Evolutionary conservation across 2,888 invertebrate genomes (phyloP).

Genomic region (Leistus spinibarbis): DNA sequence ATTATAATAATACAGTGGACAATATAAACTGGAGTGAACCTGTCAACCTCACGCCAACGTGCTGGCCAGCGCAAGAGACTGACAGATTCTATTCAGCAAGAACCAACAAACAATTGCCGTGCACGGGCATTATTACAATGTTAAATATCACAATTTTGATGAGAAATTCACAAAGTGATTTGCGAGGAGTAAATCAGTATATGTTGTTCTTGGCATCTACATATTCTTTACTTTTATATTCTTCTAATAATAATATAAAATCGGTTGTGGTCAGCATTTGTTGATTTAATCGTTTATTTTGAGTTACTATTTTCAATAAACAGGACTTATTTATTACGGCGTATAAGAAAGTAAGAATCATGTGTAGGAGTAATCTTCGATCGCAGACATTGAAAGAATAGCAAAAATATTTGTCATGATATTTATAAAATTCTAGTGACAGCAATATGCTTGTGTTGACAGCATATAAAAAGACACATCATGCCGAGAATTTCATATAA

Average conservation of each 20-base stretch:
- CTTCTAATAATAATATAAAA: too few relatives aligned
- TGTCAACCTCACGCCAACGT: neutral
- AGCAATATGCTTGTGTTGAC: neutral
- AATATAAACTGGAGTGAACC: neutral
- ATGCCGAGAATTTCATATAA: neutral
- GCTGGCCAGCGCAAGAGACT: neutral
- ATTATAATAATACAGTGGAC: neutral
- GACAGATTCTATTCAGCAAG: neutral
- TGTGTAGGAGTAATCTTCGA: too few relatives aligned
- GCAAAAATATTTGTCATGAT: neutral
- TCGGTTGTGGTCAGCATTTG: too few relatives aligned
- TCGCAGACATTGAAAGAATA: too few relatives aligned
- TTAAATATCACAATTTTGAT: neutral
- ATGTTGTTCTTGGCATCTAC: too few relatives aligned
- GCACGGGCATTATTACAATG: neutral
- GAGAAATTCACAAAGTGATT: neutral
- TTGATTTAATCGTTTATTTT: too few relatives aligned
- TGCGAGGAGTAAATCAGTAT: too few relatives aligned
- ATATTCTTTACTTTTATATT: too few relatives aligned
- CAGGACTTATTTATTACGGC: too few relatives aligned
- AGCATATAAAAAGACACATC: neutral
- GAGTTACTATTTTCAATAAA: too few relatives aligned
- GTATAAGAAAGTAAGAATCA: too few relatives aligned
- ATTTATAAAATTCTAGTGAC: neutral
- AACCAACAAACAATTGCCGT: neutral